Percentiles rank a stretch among this genome's conserved stretches.
These are phyloP conservation scores for Calliopsis andreniformis DNA, from an alignment of 1,140 invertebrate species.

Conservation along the genomic window DNA sequence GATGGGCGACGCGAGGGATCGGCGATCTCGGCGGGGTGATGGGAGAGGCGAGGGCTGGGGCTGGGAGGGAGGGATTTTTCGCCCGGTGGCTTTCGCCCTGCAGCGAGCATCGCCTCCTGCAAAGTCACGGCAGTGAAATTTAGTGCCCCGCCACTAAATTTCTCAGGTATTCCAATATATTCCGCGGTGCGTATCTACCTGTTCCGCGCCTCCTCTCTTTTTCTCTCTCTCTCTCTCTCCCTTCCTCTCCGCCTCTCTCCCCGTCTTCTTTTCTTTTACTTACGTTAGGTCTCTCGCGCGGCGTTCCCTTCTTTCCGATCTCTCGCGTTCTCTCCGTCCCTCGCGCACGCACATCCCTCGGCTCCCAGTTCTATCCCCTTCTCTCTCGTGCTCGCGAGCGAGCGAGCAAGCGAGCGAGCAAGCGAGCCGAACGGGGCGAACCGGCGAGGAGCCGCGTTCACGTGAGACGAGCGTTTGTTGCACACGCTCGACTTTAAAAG, in stretches of 20 bases:
- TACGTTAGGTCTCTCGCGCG: slow-evolving; percentile 17
- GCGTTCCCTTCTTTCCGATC: slow-evolving; percentile 18
- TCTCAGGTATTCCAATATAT: slow-evolving; percentile 81
- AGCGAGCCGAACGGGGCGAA: too few relatives aligned
- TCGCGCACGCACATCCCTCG: slow-evolving; percentile 14
- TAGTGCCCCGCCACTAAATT: slow-evolving; percentile 78
- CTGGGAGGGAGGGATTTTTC: slow-evolving; percentile 56
- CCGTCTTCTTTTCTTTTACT: slow-evolving; percentile 4
- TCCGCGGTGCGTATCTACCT: slow-evolving; percentile 79
- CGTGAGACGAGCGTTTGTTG: slow-evolving; percentile 70
- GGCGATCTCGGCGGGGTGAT: neutral
- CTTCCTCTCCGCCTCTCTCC: neutral
- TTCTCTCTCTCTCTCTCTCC: slow-evolving; percentile 12
- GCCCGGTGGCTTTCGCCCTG: slow-evolving; percentile 65
- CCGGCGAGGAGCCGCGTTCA: slow-evolving; percentile 49
- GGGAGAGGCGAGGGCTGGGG: too few relatives aligned
- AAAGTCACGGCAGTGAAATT: slow-evolving; percentile 77
- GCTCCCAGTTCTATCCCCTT: slow-evolving; percentile 25
- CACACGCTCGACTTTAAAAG: slow-evolving; percentile 80
- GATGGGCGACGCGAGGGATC: neutral
- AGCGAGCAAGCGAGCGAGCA: too few relatives aligned
- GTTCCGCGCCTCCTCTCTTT: slow-evolving; percentile 66
- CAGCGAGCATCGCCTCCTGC: slow-evolving; percentile 68
- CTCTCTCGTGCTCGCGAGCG: slow-evolving; percentile 8
- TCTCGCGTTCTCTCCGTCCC: slow-evolving; percentile 28